Base-by-base conservation (phyloP, 2,113 vertebrate genomes). In the Colinus virginianus region DNA sequence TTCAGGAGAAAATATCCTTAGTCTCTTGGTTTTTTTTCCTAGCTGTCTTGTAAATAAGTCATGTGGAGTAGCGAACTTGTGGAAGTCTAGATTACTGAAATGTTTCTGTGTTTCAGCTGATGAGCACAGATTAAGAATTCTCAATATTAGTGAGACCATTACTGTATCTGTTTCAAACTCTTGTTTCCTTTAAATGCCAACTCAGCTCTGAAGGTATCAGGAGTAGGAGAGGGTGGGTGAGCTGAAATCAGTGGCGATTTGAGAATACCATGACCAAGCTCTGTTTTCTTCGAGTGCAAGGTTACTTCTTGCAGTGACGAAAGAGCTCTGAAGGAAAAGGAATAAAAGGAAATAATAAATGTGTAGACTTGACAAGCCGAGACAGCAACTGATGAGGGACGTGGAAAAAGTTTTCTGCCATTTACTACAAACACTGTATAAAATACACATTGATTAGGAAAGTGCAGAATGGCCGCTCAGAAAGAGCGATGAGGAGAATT, bases 401-500 rank as follows among this genome's bases (percentile, higher is more conserved):
- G 87, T 30, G 56, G 42, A 59, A 62, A 34, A 74, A 74, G 25
- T 43, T 87, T 56, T 89, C 91, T 74, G 42, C 71, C 17, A 66
- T 74, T 95, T 87, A 75, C 79, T 96, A 61, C 32, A 22, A 59
- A 21, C n/a, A 38, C 43, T 22, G 25, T 84, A 61, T 89, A 90
- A 74, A 63, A 55, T 87, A 70, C 75, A 71, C 62, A 46, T 80
- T 82, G 91, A 88, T 95, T 77, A 79, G 78, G 55, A n/a, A 80
- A 91, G 67, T 46, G 62, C 68, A 56, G 80, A 94, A 87, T 88
- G 72, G 77, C 80, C 92, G 84, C 46, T 93, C 55, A 90, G 76
- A 46, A 95, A 94, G 91, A 93, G 72, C 43, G 88, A 93, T 95
- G 92, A 90, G 55, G 59, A 53, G 64, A 94, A 95, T 87, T 95